phyloP scores from a whole-genome alignment of 2,888 invertebrate species.

The Sthenelais limicola region DNA sequence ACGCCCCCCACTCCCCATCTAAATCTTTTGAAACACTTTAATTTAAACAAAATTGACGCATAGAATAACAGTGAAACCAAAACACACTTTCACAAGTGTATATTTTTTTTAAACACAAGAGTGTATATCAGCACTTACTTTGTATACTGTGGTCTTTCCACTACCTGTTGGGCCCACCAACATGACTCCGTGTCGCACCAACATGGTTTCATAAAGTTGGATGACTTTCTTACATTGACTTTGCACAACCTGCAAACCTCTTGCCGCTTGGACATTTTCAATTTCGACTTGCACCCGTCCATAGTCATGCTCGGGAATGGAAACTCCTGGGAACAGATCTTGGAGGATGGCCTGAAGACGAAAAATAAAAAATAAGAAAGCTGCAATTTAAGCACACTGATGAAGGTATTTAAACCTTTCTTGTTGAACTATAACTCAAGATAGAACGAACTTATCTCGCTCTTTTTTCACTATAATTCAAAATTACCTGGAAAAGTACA shows the following conservation, averaged over 20 bases:
- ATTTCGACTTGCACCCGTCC: constrained; percentile 80
- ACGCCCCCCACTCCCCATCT: too few relatives aligned
- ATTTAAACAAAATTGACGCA: too few relatives aligned
- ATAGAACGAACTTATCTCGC: background rate
- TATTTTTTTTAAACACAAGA: too few relatives aligned
- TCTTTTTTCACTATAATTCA: background rate
- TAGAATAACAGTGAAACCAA: too few relatives aligned
- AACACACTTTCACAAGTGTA: too few relatives aligned
- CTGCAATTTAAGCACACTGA: background rate
- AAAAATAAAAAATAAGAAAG: background rate
- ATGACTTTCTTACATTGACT: constrained; percentile 84
- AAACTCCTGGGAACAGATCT: constrained; percentile 90
- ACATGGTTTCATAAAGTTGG: constrained; percentile 91
- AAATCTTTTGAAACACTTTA: too few relatives aligned
- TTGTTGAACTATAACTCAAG: background rate
- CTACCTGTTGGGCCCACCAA: constrained; percentile 91
- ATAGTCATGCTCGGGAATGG: constrained; percentile 85
- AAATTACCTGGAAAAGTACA: constrained; percentile 82
- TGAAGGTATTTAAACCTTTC: background rate
- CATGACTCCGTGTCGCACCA: constrained; percentile 94
- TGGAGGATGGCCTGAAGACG: constrained; percentile 82
- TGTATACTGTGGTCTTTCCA: constrained; percentile 85
- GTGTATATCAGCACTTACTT: constrained; percentile 74
- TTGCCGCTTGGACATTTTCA: constrained; percentile 74
- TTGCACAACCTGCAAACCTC: constrained; percentile 79